Percentiles rank a stretch among this genome's conserved stretches.
Conservation (phyloP, 2,888 invertebrate genomes). For the Cosmia trapezina region DNA sequence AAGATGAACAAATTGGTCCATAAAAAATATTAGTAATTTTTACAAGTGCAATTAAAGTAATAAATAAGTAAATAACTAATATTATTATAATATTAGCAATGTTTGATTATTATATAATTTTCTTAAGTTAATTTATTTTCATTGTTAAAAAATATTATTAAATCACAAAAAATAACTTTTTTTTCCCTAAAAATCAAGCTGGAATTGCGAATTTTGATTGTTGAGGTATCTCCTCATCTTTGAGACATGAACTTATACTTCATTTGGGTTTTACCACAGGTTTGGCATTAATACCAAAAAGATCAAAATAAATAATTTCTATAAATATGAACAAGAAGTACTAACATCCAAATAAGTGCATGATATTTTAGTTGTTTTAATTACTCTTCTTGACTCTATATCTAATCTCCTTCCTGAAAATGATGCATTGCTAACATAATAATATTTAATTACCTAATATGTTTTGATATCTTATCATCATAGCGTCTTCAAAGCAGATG, state of each 20-base stretch:
- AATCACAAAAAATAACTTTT: too few relatives aligned
- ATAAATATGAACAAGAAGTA: neutral
- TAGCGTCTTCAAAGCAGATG: conserved; percentile 56
- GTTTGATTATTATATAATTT: too few relatives aligned
- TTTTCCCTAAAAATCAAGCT: neutral
- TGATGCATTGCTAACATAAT: conserved; percentile 53
- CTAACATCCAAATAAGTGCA: neutral
- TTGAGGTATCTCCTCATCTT: neutral
- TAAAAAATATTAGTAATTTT: too few relatives aligned
- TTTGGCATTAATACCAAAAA: neutral
- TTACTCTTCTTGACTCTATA: neutral
- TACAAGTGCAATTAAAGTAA: too few relatives aligned
- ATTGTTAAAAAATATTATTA: too few relatives aligned
- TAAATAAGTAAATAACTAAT: too few relatives aligned
- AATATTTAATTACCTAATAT: conserved; percentile 49
- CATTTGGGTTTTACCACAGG: too few relatives aligned
- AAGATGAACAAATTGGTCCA: too few relatives aligned
- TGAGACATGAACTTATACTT: too few relatives aligned
- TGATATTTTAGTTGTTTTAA: conserved; percentile 6
- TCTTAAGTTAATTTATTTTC: too few relatives aligned
- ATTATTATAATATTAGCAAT: too few relatives aligned
- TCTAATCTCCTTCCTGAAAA: conserved; percentile 43
- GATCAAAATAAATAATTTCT: neutral
- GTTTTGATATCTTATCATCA: conserved; percentile 59
- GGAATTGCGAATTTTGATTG: neutral